Conservation (phyloP, 2,113 vertebrate species). For the Kryptolebias marmoratus region DNA sequence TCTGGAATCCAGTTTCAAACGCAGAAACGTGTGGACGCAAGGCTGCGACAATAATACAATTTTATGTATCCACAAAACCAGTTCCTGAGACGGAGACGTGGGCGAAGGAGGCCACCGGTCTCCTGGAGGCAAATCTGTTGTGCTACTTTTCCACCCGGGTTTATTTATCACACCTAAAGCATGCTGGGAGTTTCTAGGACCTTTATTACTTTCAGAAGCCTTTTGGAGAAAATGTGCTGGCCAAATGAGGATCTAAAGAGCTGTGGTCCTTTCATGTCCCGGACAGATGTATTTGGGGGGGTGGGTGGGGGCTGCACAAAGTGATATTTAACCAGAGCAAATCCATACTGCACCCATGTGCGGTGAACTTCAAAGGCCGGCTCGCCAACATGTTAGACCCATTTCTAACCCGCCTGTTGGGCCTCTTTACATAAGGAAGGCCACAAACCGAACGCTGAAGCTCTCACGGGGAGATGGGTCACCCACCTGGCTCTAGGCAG, state of each 20-base stretch:
- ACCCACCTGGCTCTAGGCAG: slow-evolving; percentile 4
- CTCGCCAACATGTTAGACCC: slow-evolving; percentile 49
- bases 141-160: not conserved
- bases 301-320: slow-evolving; percentile 41
- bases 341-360: slow-evolving; percentile 78
- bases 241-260: slow-evolving; percentile 64
- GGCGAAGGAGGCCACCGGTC: not conserved
- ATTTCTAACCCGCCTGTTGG: slow-evolving; percentile 29
- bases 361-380: slow-evolving; percentile 65
- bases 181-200: not conserved
- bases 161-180: slow-evolving; percentile 7
- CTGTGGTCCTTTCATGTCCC: slow-evolving; percentile 62
- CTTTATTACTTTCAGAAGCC: not conserved
- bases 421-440: not conserved
- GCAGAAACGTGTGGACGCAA: too few species aligned
- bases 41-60: too few species aligned
- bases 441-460: slow-evolving; percentile 5
- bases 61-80: too few species aligned
- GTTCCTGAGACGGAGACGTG: not conserved
- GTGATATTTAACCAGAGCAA: slow-evolving; percentile 64
- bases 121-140: not conserved
- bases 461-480: not conserved
- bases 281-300: slow-evolving; percentile 64
- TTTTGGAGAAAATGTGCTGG: slow-evolving; percentile 49
- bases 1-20: too few species aligned